Evolutionary conservation across 2,113 vertebrate genomes (phyloP).

Genomic region (Cyanoderma ruficeps): DNA sequence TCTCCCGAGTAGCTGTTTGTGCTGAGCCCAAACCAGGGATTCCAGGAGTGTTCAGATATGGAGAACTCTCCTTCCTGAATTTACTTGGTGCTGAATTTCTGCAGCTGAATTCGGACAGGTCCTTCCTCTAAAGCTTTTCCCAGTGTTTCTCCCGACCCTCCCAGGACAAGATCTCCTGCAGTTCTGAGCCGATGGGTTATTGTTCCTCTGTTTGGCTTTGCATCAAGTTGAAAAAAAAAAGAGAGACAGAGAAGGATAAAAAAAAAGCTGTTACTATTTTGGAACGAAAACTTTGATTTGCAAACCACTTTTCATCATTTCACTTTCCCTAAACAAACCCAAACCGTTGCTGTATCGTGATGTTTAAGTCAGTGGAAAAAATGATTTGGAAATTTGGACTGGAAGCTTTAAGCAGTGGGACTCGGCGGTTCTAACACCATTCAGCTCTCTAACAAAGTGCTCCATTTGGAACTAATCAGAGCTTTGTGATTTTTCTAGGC

Average conservation of each 20-base stretch:
- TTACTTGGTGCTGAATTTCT: background rate
- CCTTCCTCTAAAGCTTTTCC: background rate
- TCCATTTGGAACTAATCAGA: constrained; percentile 53
- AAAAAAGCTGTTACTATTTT: background rate
- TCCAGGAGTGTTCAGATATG: background rate
- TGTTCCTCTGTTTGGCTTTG: background rate
- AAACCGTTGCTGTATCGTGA: background rate
- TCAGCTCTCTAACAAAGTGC: background rate
- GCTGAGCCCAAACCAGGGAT: background rate
- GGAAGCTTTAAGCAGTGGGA: background rate
- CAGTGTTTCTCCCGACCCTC: background rate
- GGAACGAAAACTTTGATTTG: background rate
- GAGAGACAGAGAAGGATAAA: background rate
- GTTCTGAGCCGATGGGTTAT: background rate
- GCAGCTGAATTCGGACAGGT: background rate
- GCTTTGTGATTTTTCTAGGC: constrained; percentile 14
- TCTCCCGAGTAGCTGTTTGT: background rate
- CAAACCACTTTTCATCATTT: background rate
- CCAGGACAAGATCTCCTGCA: background rate
- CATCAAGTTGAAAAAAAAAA: background rate
- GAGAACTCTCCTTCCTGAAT: background rate
- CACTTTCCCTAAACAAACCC: background rate
- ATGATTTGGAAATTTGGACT: background rate
- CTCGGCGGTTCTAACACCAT: background rate
- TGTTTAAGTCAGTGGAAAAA: constrained; percentile 57